Base-by-base conservation (phyloP, 2,797 vertebrate species). In the Gymnocypris eckloni region DNA sequence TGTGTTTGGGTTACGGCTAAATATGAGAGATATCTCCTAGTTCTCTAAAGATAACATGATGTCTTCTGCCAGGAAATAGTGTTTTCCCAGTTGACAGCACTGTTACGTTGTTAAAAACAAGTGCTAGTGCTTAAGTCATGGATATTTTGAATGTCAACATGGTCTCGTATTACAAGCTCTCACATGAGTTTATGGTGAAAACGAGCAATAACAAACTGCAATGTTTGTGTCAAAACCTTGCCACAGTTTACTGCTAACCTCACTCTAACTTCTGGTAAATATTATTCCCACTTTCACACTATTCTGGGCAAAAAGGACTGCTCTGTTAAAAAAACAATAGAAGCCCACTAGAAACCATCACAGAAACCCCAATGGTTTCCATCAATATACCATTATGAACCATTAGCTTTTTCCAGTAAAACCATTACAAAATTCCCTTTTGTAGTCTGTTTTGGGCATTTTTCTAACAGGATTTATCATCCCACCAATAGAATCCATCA, bases 1-100 rank as follows among this genome's bases (percentile, higher is more conserved):
- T 70, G 39, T 84, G 77, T 85, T 85, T 85, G 84, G 84, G 76
- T 80, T 85, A 71, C 52, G 20, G 33, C 66, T 71, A 48, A 79
- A 71, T 33, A 66, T 43, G 69, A 45, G 48, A 33, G 25, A 79
- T 83, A 76, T 70, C 59, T 45, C 22, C 61, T 39, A 43, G 70
- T 9, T 75, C 43, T 56, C 39, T 22, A 45, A 79, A 45, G 66
- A 79, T 37, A 84, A 79, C 48, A 22, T 28, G n/a, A 22, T 39
- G 71, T 50, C 13, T 76, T 69, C 37, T 85, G 75, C 39, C 66
- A 71, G 75, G 39, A 85, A 85, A 79, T 59, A 13, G 25, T 6
- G 48, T 15, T 59, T 85, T 79, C 70, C 11, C 64, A 79, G 66
- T 79, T 79, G 64, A 84, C 25, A 7, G 50, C 75, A 84, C 22